Percentiles rank a stretch among this genome's conserved stretches.
These are phyloP conservation scores for Caretta caretta DNA, from an alignment of 2,113 vertebrate species.

Conservation along the genomic window DNA sequence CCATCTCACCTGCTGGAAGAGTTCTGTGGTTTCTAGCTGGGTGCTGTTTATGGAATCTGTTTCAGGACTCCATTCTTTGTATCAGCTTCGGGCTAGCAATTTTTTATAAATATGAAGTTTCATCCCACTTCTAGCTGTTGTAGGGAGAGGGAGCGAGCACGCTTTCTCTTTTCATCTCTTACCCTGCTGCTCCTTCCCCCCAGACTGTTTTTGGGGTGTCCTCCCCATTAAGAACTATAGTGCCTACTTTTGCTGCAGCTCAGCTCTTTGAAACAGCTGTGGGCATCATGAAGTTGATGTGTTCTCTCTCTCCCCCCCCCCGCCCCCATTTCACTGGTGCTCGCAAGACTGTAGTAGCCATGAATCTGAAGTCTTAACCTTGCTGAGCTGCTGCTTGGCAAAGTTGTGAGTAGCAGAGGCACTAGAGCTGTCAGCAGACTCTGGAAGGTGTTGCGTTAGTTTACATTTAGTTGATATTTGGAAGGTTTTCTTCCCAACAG, in stretches of 20 bases:
- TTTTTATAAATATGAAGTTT: not conserved
- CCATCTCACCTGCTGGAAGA: not conserved
- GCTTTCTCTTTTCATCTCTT: not conserved
- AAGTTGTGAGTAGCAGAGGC: not conserved
- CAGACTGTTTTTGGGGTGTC: not conserved
- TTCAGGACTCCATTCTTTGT: conserved; percentile 11
- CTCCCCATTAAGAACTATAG: conserved; percentile 17
- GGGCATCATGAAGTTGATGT: not conserved
- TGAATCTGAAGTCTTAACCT: conserved; percentile 27
- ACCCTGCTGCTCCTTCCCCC: not conserved
- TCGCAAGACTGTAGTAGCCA: conserved; percentile 27
- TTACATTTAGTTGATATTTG: conserved; percentile 44
- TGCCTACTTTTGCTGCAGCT: conserved; percentile 14
- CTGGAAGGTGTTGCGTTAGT: conserved; percentile 69
- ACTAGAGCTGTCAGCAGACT: conserved; percentile 5
- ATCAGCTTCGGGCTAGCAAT: not conserved
- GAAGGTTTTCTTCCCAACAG: not conserved
- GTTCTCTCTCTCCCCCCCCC: not conserved
- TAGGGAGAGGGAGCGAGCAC: not conserved
- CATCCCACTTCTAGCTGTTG: conserved; percentile 22
- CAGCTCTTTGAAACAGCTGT: not conserved
- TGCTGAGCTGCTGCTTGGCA: conserved; percentile 21
- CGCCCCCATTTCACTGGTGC: not conserved
- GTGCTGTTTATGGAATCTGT: conserved; percentile 3
- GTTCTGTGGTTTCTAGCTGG: not conserved